Base-by-base conservation (phyloP, 2,888 invertebrate genomes). In the Drosophila algonquin region DNA sequence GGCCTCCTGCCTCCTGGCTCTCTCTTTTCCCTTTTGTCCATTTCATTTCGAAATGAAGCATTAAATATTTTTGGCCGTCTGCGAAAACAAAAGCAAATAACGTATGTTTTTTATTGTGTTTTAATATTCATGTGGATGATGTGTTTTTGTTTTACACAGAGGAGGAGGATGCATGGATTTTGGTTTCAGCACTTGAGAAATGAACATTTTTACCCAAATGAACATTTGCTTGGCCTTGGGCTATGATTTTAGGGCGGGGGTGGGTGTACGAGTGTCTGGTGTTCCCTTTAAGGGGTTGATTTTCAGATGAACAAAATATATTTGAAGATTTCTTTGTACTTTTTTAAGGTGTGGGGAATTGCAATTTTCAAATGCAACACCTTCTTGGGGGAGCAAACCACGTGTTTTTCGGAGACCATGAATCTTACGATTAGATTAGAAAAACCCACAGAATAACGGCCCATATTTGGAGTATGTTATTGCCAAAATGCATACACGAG, bases 181-280 rank as follows among this genome's bases (percentile, higher is more conserved):
- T 68, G 54, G 8, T 46, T 35, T 24, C 62, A 73, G 79, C 77
- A 84, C 87, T 84, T 84, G 83, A 84, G 87, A 84, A 87, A 84
- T 84, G 85, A 87, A 73, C 76, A 84, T 80, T 84, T 87, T 78
- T 75, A 69, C 54, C 67, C 71, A 84, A 84, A 81, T 84, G 83
- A 84, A 84, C 83, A 84, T 87, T 84, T 84, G 75, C 80, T 58
- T 87, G 60, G 81, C 83, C 83, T 76, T 63, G 56, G 80, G 83
- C 80, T 47, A 74, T 65, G 70, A 56, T 59, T 51, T 27, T 18
- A 30, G 44, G 2, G 21, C 21, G 10, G 35, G 35, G 35, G 10
- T 4, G 35, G 35, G 10, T 4, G 35, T 12, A 32, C 10, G 35
- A 12, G 12, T 40, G 40, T 12, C 14, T 14, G 40, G 40, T 40